Base-by-base conservation (phyloP, 2,888 invertebrate species). In the Melanostoma mellinum region DNA sequence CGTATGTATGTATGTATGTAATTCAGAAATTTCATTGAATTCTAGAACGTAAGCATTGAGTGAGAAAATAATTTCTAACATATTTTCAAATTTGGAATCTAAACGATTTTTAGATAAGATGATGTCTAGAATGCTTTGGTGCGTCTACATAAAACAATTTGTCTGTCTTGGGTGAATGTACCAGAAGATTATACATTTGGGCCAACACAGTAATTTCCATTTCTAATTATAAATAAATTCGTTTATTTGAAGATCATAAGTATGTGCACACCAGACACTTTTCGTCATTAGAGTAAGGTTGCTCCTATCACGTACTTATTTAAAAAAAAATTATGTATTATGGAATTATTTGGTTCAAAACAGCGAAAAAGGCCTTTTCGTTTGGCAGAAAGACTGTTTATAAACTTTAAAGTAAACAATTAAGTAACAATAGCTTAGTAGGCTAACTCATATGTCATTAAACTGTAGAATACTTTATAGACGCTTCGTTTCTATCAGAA, bases 41-140 rank as follows among this genome's bases (percentile, higher is more conserved):
- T 76, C 60, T 42, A 76, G 42, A 67, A 71, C 36, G 60, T 76
- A 72, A 76, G 76, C 76, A 81, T 63, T 61, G 61, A 60, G 10
- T 30, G 55, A 20, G 20, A 56, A 76, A 72, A 72, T 67, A 72
- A 81, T 65, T 60, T 44, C 10, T 38, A 30, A 60, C 53, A 65
- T 67, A 72, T 58, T 71, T 71, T 72, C 30, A 63, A 42, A 56
- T 69, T 30, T 60, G 61, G 48, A 42, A 67, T 58, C 50, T 42
- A 36, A 42, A 61, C n/a, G 68, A 32, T 52, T 60, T 53, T 30
- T 42, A 42, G 80, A 75, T 75, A 71, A 75, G 69, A 80, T 75
- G 65, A 38, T 63, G 40, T 30, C 53, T 63, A 10, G 33, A 73
- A 61, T 56, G 48, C 42, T 30, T 68, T 48, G 55, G 42, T 44